phyloP scores from a whole-genome alignment of 2,888 invertebrate species.

The Lithophane ornitopus region DNA sequence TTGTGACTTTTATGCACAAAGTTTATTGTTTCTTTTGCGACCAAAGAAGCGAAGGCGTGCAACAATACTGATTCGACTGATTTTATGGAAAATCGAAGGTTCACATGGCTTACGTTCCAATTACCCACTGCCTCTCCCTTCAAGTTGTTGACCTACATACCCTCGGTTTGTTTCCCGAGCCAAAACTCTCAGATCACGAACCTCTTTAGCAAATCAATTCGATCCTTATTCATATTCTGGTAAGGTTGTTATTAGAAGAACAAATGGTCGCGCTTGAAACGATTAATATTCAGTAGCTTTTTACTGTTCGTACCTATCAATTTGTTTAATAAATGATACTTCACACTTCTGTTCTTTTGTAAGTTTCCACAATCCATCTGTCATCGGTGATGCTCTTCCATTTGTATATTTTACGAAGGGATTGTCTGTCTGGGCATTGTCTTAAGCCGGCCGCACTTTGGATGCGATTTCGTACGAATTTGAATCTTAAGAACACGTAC shows the following conservation, averaged over 20 bases:
- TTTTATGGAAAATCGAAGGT: conserved; percentile 72
- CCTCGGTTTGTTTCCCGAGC: conserved; percentile 62
- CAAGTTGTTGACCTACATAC: conserved; percentile 79
- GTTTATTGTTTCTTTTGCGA: conserved; percentile 33
- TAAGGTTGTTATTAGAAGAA: conserved; percentile 68
- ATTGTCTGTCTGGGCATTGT: not conserved
- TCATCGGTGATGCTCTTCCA: conserved; percentile 36
- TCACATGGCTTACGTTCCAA: conserved; percentile 74
- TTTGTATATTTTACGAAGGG: conserved; percentile 39
- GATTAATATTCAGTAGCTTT: conserved; percentile 75
- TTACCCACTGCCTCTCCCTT: conserved; percentile 73
- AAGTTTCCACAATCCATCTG: conserved; percentile 55
- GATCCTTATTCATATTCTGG: conserved; percentile 66
- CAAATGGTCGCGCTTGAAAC: conserved; percentile 55
- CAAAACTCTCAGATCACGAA: conserved; percentile 69
- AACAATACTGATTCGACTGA: conserved; percentile 60
- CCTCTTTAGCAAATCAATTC: conserved; percentile 67
- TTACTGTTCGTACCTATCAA: conserved; percentile 75
- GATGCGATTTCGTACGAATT: not conserved
- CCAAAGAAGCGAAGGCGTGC: conserved; percentile 42
- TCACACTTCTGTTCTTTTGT: conserved; percentile 66
- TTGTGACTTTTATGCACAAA: conserved; percentile 25
- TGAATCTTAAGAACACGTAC: not conserved
- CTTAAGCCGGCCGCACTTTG: not conserved
- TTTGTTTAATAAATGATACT: conserved; percentile 73